phyloP scores from a whole-genome alignment of 2,888 invertebrate species.

The Folsomia manolachei region DNA sequence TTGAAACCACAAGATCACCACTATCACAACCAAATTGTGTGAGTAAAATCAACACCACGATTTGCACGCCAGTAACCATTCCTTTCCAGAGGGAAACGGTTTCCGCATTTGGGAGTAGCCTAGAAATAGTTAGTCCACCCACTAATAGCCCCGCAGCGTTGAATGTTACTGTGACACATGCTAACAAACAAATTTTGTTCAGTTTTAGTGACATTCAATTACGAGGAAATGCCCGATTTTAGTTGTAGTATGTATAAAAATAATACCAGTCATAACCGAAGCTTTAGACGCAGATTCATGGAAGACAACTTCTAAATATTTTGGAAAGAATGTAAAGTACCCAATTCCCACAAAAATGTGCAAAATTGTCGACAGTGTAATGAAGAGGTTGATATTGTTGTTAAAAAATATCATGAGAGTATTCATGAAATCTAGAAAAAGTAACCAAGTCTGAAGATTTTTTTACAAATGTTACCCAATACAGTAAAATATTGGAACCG shows the following conservation, averaged over 20 bases:
- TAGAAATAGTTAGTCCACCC: constrained; percentile 64
- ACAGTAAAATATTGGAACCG: constrained; percentile 1
- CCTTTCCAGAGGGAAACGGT: constrained; percentile 65
- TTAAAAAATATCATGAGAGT: constrained; percentile 53
- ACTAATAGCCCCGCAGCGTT: constrained; percentile 56
- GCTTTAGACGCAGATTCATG: constrained; percentile 57
- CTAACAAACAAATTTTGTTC: constrained; percentile 44
- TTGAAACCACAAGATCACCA: constrained; percentile 35
- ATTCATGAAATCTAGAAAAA: constrained; percentile 50
- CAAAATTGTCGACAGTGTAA: constrained; percentile 56
- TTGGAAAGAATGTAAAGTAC: constrained; percentile 59
- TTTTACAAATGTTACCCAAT: not conserved
- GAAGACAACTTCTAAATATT: constrained; percentile 60
- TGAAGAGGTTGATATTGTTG: constrained; percentile 56
- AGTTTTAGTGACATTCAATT: not conserved
- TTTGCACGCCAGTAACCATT: constrained; percentile 60
- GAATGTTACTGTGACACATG: constrained; percentile 52
- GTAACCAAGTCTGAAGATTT: too few relatives aligned
- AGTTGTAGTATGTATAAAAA: not conserved
- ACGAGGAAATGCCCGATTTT: constrained; percentile 17
- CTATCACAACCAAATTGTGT: constrained; percentile 60
- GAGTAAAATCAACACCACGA: constrained; percentile 59
- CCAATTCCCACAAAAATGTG: constrained; percentile 56
- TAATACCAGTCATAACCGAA: constrained; percentile 57
- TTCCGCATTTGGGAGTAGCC: constrained; percentile 61